Evolutionary conservation across 2,797 vertebrate species (phyloP).

Genomic region (Macroramphosus scolopax): DNA sequence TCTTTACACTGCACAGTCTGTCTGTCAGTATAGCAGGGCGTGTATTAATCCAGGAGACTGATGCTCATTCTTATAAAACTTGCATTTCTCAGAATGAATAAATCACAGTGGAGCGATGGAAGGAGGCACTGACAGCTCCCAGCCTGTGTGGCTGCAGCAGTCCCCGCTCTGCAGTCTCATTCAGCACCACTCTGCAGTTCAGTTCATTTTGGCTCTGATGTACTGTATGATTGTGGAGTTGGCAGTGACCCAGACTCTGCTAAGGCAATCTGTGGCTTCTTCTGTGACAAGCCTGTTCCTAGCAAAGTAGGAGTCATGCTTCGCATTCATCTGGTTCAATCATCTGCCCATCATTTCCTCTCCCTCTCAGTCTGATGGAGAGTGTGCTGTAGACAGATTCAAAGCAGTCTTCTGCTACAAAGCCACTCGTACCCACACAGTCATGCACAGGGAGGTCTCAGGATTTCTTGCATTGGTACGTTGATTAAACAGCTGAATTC

Average conservation of each 20-base stretch:
- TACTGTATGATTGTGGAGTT: conserved; percentile 31
- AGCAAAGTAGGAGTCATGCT: conserved; percentile 6
- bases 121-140: neutral
- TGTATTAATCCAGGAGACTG: conserved; percentile 17
- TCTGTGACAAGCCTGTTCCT: conserved; percentile 14
- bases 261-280: conserved; percentile 15
- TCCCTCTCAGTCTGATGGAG: neutral
- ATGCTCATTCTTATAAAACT: conserved; percentile 26
- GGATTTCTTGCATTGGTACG: conserved; percentile 4
- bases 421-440: conserved; percentile 4
- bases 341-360: neutral
- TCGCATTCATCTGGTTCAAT: conserved; percentile 20
- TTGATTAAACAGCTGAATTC: too few species aligned
- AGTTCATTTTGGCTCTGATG: conserved; percentile 35
- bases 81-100: conserved; percentile 17
- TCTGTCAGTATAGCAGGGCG: too few species aligned
- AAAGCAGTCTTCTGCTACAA: conserved; percentile 4
- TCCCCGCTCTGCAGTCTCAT: conserved; percentile 5
- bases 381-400: conserved; percentile 1
- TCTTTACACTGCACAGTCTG: too few species aligned
- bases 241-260: conserved; percentile 19
- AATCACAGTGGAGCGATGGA: conserved; percentile 32
- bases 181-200: conserved; percentile 3
- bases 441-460: conserved; percentile 2
- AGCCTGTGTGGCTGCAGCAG: too few species aligned